Base-by-base conservation (phyloP, 2,113 vertebrate species). In the Bos taurus region DNA sequence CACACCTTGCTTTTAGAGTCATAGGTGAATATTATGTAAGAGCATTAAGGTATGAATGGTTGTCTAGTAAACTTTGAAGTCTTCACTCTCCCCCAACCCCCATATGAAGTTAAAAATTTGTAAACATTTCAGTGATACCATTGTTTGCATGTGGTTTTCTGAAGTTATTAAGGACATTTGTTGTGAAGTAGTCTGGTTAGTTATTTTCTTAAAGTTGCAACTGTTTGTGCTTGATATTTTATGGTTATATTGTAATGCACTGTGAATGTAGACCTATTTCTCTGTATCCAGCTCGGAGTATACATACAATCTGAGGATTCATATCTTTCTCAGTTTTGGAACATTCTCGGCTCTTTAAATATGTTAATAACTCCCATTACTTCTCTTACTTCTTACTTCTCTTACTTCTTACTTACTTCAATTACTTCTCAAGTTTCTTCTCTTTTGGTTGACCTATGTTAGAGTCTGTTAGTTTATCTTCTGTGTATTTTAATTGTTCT, bases 261-360 rank as follows among this genome's bases (percentile, higher is more conserved):
- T 85, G 6, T 81, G 50, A 50, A 6, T 57, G 33, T 64, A 74
- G 48, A 56, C 28, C 40, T 25, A 21, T 19, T 82, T 82, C 28
- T 94, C 0, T 87, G 15, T 43, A 40, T 71, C 23, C 9, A 57
- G 0, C 25, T 59, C 0, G 1, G 19, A 40, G 67, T 71, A 23
- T 77, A 43, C 40, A 43, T 77, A 77, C 21, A 74, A 9, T 67
- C 16, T 57, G 28, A 95, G 71, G 62, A 83, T 40, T 82, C 48
- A 46, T 15, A 59, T 40, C 40, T 96, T 71, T 48, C 33, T 96
- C 48, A 92, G 30, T 92, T 80, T 95, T 90, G 59, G 54, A 87
- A 92, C 91, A 46, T 80, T 95, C 43, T 88, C 23, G 77, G 50
- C 43, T 96, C 50, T 93, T 88, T 52, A 90, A 81, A 74, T 92